Base-by-base conservation (phyloP, 2,797 vertebrate species). In the Benthosema pterotum region DNA sequence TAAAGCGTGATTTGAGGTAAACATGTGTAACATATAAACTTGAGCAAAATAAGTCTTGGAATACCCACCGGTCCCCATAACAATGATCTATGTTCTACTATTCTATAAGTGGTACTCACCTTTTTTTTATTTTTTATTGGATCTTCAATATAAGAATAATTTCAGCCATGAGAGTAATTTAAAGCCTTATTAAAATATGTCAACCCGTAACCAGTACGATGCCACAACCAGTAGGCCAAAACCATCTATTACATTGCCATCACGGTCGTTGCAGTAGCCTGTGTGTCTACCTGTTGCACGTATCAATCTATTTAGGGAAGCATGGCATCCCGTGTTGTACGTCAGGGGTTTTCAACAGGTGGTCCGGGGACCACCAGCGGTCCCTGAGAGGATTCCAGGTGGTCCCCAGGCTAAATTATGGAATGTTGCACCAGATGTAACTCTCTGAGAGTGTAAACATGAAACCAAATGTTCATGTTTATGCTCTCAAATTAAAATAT, bases 241-340 rank as follows among this genome's bases (percentile, higher is more conserved):
- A 54, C 7, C 50, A 22, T 46, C 67, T 52, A 72, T 65, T 60
- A 69, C 60, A 65, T 75, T 52, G 32, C 32, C 32, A 69, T 61
- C 51, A 69, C 68, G 25, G 49, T 5, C 16, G 52, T 62, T 57
- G 52, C 46, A 43, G 11, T 7, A 38, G 32, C 32, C 32, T 38
- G 15, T 11, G 42, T 49, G 13, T 42, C 60, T 51, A 67, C 65
- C 68, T 60, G 45, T 49, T 60, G 66, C 60, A 66, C 47, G 46
- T 67, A 51, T 60, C 13, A 17, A 16, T 69, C 65, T 74, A 71
- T 82, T 77, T 78, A 52, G 14, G 63, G 67, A 83, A 28, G 49
- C 47, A 54, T 42, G 17, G 13, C 54, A 71, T 69, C 71, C 55
- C 51, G 58, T 65, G 67, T 60, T n/a, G n/a, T n/a, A n/a, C n/a